phyloP scores from a whole-genome alignment of 2,888 invertebrate genomes.

The Drosophila diplacantha region DNA sequence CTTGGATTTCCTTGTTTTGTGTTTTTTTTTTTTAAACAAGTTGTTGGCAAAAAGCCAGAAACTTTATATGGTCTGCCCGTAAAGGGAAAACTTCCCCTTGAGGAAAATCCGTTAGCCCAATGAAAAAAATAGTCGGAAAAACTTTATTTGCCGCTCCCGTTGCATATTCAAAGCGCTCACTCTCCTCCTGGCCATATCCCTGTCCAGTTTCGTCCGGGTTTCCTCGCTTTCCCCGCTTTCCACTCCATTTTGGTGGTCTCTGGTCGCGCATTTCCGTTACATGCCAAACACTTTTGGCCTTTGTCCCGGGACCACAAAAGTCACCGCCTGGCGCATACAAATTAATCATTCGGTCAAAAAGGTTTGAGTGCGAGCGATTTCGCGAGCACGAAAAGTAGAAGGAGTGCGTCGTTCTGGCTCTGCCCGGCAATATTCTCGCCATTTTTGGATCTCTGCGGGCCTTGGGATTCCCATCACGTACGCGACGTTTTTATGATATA shows the following conservation, averaged over 20 bases:
- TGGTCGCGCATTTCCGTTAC: slow-evolving; percentile 69
- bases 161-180: slow-evolving; percentile 40
- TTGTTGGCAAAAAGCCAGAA: slow-evolving; percentile 63
- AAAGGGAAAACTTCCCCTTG: slow-evolving; percentile 41
- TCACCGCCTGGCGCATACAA: slow-evolving; percentile 68
- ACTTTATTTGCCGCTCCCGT: slow-evolving; percentile 49
- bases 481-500: slow-evolving; percentile 75
- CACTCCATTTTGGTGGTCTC: slow-evolving; percentile 43
- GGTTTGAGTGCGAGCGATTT: slow-evolving; percentile 50
- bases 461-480: slow-evolving; percentile 65
- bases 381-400: slow-evolving; percentile 14
- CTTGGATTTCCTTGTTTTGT: slow-evolving; percentile 29
- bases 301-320: slow-evolving; percentile 67
- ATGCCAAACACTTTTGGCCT: slow-evolving; percentile 71
- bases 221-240: slow-evolving; percentile 35
- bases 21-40: slow-evolving; percentile 50
- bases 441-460: slow-evolving; percentile 35
- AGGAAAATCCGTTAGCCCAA: slow-evolving; percentile 46
- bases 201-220: slow-evolving; percentile 1
- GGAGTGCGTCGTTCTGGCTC: slow-evolving; percentile 1
- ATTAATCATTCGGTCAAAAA: slow-evolving; percentile 63
- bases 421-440: slow-evolving; percentile 26
- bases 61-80: slow-evolving; percentile 38
- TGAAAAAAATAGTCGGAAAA: slow-evolving; percentile 38
- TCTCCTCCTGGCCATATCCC: slow-evolving; percentile 12